Evolutionary conservation across 1,140 invertebrate species (phyloP).

Genomic region (Chymomyza costata): DNA sequence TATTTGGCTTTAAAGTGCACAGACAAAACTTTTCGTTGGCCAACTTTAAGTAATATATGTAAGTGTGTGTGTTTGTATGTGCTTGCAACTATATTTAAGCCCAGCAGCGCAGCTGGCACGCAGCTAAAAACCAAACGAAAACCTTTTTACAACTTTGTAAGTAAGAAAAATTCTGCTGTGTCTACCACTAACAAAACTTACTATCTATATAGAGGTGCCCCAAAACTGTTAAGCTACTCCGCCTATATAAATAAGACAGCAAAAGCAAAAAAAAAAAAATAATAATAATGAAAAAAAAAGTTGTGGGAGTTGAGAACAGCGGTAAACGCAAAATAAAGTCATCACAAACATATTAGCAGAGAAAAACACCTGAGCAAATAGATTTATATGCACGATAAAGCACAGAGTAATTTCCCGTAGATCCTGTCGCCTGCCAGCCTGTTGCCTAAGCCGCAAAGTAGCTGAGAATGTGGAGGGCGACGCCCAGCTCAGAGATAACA

Average conservation of each 20-base stretch:
- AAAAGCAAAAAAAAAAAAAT: conserved; percentile 21
- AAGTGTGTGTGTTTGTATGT: neutral
- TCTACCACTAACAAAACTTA: conserved; percentile 11
- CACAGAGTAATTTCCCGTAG: conserved; percentile 71
- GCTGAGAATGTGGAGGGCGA: conserved; percentile 21
- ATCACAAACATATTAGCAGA: conserved; percentile 73
- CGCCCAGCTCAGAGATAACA: conserved; percentile 56
- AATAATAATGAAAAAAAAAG: conserved; percentile 18
- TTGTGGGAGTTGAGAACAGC: conserved; percentile 50
- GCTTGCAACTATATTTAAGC: conserved; percentile 5
- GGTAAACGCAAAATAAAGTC: conserved; percentile 72
- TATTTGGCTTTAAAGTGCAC: too few relatives aligned
- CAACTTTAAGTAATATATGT: neutral
- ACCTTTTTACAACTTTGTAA: conserved; percentile 70
- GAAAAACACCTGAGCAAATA: conserved; percentile 73
- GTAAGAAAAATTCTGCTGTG: conserved; percentile 1
- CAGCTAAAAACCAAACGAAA: conserved; percentile 18
- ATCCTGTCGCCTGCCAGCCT: conserved; percentile 63
- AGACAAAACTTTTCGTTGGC: too few relatives aligned
- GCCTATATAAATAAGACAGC: conserved; percentile 52
- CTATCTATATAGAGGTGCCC: neutral
- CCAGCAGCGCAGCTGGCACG: conserved; percentile 51
- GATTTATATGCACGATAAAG: conserved; percentile 74
- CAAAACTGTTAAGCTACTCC: conserved; percentile 43
- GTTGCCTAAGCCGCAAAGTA: conserved; percentile 72